phyloP scores from a whole-genome alignment of 2,797 vertebrate species.

The Urocyon cinereoargenteus region DNA sequence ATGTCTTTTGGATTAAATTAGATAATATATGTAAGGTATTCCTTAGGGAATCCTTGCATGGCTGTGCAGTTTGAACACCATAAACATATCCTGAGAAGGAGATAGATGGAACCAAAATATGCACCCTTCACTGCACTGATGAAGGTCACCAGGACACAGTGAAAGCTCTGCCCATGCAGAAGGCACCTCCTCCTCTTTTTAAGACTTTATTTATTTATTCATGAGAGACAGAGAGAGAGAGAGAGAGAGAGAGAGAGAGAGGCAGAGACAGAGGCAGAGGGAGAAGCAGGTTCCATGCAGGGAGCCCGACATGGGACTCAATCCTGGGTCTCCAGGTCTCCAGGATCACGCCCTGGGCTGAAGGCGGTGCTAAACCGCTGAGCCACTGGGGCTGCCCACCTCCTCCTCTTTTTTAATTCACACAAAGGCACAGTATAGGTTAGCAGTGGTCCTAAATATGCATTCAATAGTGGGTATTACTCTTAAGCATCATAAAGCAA shows the following conservation, averaged over 20 bases:
- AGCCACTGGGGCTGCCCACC: no score
- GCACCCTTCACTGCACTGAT: background rate
- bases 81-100: background rate
- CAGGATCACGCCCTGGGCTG: no score
- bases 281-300: no score
- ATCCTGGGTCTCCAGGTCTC: no score
- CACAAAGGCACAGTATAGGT: background rate
- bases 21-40: background rate
- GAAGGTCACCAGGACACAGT: background rate
- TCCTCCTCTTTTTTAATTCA: background rate
- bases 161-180: background rate
- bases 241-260: no score
- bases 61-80: background rate
- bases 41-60: background rate
- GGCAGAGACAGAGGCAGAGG: no score
- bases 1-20: background rate
- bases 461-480: background rate
- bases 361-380: no score
- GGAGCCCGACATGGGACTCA: no score
- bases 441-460: background rate
- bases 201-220: no score
- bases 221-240: no score
- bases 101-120: background rate
- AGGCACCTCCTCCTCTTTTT: background rate
- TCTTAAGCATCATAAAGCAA: background rate